phyloP scores from a whole-genome alignment of 92 coral and sea anemone genomes.

The Epizoanthus scotinus region DNA sequence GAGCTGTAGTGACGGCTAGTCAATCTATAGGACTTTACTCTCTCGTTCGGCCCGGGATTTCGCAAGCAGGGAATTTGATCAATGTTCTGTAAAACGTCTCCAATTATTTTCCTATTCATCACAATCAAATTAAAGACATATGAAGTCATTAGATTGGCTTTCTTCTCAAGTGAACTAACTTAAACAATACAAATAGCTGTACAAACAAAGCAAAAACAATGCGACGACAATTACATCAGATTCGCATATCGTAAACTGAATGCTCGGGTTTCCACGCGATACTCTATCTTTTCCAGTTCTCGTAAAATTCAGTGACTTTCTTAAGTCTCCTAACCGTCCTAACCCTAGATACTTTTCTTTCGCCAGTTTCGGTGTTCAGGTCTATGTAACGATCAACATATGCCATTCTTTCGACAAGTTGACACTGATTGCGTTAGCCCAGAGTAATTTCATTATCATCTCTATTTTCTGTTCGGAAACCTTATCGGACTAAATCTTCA shows the following conservation, averaged over 20 bases:
- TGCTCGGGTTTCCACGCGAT: background rate
- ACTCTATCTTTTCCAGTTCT: too few relatives aligned
- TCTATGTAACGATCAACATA: background rate
- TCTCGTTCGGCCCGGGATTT: too few relatives aligned
- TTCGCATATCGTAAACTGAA: background rate
- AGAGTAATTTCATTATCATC: background rate
- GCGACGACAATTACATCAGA: background rate
- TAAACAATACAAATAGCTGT: background rate
- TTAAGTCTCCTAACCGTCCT: too few relatives aligned
- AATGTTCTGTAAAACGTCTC: background rate
- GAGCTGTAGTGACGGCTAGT: too few relatives aligned
- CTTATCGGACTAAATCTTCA: background rate
- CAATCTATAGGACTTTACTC: too few relatives aligned
- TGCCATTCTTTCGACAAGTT: background rate
- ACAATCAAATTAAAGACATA: slow-evolving; percentile 20
- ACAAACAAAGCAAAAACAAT: background rate
- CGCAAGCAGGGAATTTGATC: background rate
- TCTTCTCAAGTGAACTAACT: slow-evolving; percentile 14
- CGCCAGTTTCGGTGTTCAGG: too few relatives aligned
- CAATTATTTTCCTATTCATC: slow-evolving; percentile 25
- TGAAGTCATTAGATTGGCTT: background rate
- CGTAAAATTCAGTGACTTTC: too few relatives aligned
- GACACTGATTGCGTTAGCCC: background rate
- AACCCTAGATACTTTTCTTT: too few relatives aligned
- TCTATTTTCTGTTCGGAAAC: background rate